Percentiles rank a stretch among this genome's conserved stretches.
Evolutionary conservation across 2,797 vertebrate genomes (phyloP).

Genomic region (Emys orbicularis): DNA sequence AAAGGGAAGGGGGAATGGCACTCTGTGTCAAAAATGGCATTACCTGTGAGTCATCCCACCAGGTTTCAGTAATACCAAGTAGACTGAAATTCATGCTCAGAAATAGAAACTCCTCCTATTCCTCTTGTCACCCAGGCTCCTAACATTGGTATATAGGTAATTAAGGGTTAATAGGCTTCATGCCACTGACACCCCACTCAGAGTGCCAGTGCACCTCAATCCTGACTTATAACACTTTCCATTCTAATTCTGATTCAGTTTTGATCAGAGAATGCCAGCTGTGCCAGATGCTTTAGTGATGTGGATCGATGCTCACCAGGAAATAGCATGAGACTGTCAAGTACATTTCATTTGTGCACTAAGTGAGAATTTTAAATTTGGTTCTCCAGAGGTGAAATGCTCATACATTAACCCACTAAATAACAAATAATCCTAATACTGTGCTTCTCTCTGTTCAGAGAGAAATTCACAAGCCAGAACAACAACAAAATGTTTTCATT

Average conservation of each 20-base stretch:
- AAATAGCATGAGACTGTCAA: background rate
- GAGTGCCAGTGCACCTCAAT: background rate
- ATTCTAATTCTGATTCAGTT: background rate
- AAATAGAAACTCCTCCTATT: background rate
- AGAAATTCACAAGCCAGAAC: background rate
- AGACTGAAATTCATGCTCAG: background rate
- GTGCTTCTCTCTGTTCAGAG: background rate
- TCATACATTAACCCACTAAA: background rate
- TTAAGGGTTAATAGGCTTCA: background rate
- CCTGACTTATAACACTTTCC: background rate
- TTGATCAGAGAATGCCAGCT: background rate
- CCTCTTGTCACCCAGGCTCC: background rate
- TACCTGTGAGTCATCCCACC: background rate
- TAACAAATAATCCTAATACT: background rate
- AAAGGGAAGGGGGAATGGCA: too few relatives aligned
- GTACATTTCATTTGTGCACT: slow-evolving; percentile 12
- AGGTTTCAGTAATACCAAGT: background rate
- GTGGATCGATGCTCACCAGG: slow-evolving; percentile 12
- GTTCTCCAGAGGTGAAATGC: slow-evolving; percentile 17
- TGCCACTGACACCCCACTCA: background rate
- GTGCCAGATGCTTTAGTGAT: background rate
- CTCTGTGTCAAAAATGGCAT: too few relatives aligned
- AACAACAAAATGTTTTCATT: background rate
- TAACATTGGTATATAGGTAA: background rate
- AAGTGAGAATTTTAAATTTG: background rate